Conservation (phyloP, 2,888 invertebrate genomes). For the Drosophila flavopinicola region DNA sequence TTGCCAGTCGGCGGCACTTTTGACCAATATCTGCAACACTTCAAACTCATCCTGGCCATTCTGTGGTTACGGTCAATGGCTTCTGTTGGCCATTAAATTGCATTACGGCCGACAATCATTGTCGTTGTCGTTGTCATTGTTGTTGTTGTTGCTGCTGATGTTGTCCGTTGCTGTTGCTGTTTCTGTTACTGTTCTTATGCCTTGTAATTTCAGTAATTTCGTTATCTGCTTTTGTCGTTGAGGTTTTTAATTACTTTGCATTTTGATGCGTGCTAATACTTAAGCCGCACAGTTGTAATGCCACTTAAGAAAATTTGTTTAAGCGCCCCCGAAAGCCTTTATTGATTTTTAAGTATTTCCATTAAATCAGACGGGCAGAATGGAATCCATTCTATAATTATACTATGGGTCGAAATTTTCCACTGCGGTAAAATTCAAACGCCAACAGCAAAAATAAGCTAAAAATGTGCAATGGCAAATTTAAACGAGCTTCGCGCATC, state of each 20-base stretch:
- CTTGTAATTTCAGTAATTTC: conserved; percentile 59
- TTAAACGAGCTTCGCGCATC: conserved; percentile 31
- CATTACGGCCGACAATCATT: conserved; percentile 64
- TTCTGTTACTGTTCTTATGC: conserved; percentile 29
- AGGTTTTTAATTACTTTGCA: conserved; percentile 55
- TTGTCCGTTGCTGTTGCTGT: conserved; percentile 40
- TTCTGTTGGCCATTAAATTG: conserved; percentile 70
- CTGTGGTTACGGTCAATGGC: conserved; percentile 58
- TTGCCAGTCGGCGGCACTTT: conserved; percentile 58
- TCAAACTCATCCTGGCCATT: conserved; percentile 63
- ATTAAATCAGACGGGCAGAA: too few relatives aligned
- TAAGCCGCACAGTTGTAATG: conserved; percentile 21
- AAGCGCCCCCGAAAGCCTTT: not conserved
- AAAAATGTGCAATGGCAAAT: conserved; percentile 17
- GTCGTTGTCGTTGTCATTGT: conserved; percentile 42
- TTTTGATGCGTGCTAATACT: conserved; percentile 53
- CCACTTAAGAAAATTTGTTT: conserved; percentile 17
- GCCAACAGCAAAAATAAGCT: too few relatives aligned
- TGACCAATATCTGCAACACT: conserved; percentile 79
- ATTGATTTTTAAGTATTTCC: not conserved
- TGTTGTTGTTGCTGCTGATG: conserved; percentile 38
- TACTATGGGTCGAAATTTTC: too few relatives aligned
- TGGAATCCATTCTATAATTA: too few relatives aligned
- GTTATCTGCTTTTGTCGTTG: conserved; percentile 43
- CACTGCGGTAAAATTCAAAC: too few relatives aligned